phyloP scores from a whole-genome alignment of 2,797 vertebrate genomes.

The Nasua narica region DNA sequence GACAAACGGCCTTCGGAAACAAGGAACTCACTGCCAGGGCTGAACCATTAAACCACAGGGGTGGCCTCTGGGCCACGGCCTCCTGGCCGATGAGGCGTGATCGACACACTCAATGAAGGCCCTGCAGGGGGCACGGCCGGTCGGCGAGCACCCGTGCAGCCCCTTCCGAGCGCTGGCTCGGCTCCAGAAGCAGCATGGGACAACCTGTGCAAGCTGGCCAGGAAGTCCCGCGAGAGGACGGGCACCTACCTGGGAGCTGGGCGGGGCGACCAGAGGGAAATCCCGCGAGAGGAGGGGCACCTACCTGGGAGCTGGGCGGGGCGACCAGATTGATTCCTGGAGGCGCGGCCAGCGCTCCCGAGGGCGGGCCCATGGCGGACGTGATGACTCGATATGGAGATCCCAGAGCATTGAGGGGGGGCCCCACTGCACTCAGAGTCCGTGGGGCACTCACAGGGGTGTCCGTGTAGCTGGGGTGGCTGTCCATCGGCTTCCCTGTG shows the following conservation, averaged over 20 bases:
- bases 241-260: conserved; percentile 88
- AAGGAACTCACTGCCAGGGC: background rate
- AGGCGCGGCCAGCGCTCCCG: conserved; percentile 86
- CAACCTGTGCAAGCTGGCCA: accelerated
- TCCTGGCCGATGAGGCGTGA: accelerated
- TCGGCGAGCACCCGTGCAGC: accelerated
- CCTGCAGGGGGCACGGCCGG: background rate
- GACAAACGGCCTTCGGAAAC: background rate
- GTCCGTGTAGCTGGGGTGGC: conserved; percentile 91
- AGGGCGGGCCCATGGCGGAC: conserved; percentile 89
- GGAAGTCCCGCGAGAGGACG: background rate
- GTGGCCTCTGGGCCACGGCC: too few species aligned
- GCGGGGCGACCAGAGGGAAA: conserved; percentile 83
- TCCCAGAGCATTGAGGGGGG: conserved; percentile 86
- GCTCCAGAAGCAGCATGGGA: too few species aligned
- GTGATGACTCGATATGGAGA: conserved; percentile 93
- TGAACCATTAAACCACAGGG: background rate
- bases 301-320: conserved; percentile 90
- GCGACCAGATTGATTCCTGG: conserved; percentile 89
- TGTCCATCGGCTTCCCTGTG: conserved; percentile 86
- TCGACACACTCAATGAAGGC: accelerated
- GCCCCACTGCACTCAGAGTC: conserved; percentile 85
- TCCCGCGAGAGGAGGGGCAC: background rate
- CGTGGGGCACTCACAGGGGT: conserved; percentile 80
- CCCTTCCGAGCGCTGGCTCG: background rate